Base-by-base conservation (phyloP, 2,888 invertebrate species). In the Eretmocerus hayati region DNA sequence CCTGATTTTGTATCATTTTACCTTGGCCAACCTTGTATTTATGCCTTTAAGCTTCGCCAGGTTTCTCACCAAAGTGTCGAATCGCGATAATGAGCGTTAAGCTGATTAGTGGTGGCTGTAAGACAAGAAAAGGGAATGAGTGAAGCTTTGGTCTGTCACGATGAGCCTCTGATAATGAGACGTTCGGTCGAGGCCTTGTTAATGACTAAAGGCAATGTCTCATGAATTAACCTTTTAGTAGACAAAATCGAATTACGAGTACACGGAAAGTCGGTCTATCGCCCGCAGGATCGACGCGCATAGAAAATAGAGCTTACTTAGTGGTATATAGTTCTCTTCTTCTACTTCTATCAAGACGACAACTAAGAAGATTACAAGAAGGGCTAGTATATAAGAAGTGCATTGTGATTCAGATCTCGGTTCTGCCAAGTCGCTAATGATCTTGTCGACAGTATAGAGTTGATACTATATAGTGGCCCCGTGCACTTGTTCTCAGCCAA, bases 401-500 rank as follows among this genome's bases (percentile, higher is more conserved):
- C 70, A 71, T 71, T 71, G 67, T 69, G 66, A 71, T 71, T 71
- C 71, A 59, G 54, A n/a, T n/a, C 60, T 69, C 71, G 66, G 59
- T n/a, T n/a, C 60, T 64, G 50, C 45, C 45, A 46, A 54, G 35
- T 52, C 39, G 63, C 71, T 71, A 71, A 71, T 65, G 71, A 71
- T 52, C 56, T 56, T 48, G 42, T 54, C 57, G 53, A 49, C 61
- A 63, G n/a, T n/a, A n/a, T n/a, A n/a, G n/a, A n/a, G n/a, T n/a
- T n/a, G n/a, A n/a, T n/a, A n/a, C n/a, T n/a, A n/a, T n/a, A n/a
- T n/a, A n/a, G n/a, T n/a, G n/a, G n/a, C n/a, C n/a, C n/a, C n/a
- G n/a, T n/a, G n/a, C n/a, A n/a, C n/a, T n/a, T n/a, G n/a, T 64
- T 65, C 69, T 69, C 66, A 68, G 65, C 71, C 71, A 71, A 71